Evolutionary conservation across 2,113 vertebrate species (phyloP).

Genomic region (Podarcis raffonei): DNA sequence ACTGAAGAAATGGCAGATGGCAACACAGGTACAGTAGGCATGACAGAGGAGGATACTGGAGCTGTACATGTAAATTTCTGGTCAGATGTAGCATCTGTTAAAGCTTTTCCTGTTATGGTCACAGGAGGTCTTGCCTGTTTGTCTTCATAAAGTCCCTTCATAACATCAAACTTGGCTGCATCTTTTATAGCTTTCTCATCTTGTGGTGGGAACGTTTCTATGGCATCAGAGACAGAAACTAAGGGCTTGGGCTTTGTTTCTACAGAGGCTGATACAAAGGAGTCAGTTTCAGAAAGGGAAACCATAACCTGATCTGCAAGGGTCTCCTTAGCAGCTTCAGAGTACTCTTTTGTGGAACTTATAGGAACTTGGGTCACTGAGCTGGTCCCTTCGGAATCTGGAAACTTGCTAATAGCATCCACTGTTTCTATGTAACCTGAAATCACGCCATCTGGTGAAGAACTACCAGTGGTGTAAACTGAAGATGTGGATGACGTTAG

Average conservation of each 20-base stretch:
- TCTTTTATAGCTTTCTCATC: slow-evolving; percentile 59
- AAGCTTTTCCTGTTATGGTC: slow-evolving; percentile 45
- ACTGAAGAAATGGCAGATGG: slow-evolving; percentile 60
- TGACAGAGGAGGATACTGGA: slow-evolving; percentile 63
- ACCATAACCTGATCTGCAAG: slow-evolving; percentile 71
- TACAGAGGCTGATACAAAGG: slow-evolving; percentile 47
- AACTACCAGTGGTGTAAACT: slow-evolving; percentile 82
- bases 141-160: slow-evolving; percentile 67
- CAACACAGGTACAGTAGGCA: slow-evolving; percentile 63
- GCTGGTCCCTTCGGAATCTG: slow-evolving; percentile 64
- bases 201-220: slow-evolving; percentile 51
- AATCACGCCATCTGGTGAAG: slow-evolving; percentile 77
- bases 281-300: slow-evolving; percentile 75
- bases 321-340: slow-evolving; percentile 52
- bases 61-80: slow-evolving; percentile 34
- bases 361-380: slow-evolving; percentile 59
- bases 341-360: slow-evolving; percentile 61
- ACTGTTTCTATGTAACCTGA: slow-evolving; percentile 57
- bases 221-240: slow-evolving; percentile 42
- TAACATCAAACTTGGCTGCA: slow-evolving; percentile 51
- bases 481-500: slow-evolving; percentile 85
- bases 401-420: slow-evolving; percentile 57
- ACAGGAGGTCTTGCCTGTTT: slow-evolving; percentile 61
- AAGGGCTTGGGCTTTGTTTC: slow-evolving; percentile 40
- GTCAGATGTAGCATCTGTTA: slow-evolving; percentile 48